A percentile compares a stretch with the other conserved stretches of the same genome.
These are phyloP conservation scores for Ianthella basta DNA, from an alignment of 37 sponge, comb jelly and placozoan species.

Conservation along the genomic window DNA sequence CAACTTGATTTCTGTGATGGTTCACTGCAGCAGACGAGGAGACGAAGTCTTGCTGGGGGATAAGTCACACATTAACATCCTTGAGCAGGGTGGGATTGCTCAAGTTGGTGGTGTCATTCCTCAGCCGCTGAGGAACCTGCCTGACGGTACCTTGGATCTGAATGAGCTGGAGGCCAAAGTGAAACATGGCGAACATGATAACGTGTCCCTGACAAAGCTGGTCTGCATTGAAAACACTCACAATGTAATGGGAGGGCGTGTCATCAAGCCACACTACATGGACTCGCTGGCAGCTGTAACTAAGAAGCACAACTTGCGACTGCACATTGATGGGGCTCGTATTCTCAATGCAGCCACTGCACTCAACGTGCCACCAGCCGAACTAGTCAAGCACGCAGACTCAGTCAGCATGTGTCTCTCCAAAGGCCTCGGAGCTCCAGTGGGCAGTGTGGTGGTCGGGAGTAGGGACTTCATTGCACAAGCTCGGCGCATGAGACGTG, in stretches of 20 bases:
- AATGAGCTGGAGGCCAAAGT: conserved; percentile 63
- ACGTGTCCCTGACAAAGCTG: conserved; percentile 41
- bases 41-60: conserved; percentile 47
- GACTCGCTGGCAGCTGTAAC: conserved; percentile 16
- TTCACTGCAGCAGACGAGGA: conserved; percentile 36
- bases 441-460: conserved; percentile 40
- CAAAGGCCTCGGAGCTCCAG: conserved; percentile 50
- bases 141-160: conserved; percentile 54
- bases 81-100: conserved; percentile 38
- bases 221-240: conserved; percentile 54
- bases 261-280: conserved; percentile 24
- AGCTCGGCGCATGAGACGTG: conserved; percentile 19
- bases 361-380: conserved; percentile 27
- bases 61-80: conserved; percentile 29
- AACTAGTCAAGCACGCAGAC: conserved; percentile 40
- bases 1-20: conserved; percentile 43
- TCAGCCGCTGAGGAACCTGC: conserved; percentile 21
- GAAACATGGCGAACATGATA: conserved; percentile 34
- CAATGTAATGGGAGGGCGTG: conserved; percentile 33
- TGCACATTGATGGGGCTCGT: conserved; percentile 58
- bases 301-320: conserved; percentile 14
- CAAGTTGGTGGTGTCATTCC: conserved; percentile 36
- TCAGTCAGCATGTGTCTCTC: conserved; percentile 45
- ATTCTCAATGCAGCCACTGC: conserved; percentile 53
- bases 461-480: conserved; percentile 26